Base-by-base conservation (phyloP, 2,888 invertebrate species). In the Chirona hameri region DNA sequence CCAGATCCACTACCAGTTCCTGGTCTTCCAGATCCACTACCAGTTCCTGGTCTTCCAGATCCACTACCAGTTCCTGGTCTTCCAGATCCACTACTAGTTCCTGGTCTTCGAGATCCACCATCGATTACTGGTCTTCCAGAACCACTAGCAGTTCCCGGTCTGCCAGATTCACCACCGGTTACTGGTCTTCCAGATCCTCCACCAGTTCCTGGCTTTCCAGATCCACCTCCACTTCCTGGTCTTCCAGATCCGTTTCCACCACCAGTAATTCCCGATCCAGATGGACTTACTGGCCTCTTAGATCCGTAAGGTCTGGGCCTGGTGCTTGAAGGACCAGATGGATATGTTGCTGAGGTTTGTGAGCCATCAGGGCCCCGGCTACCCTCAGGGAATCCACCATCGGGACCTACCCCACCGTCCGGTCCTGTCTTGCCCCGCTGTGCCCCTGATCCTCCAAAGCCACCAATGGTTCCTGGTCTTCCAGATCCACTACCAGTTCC, bases 391-490 rank as follows among this genome's bases (percentile, higher is more conserved):
- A 60, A 18, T 72, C 82, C 83, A 21, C 82, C 81, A 55, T 81
- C 69, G n/a, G 83, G 84, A n/a, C 76, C 55, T 29, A 79, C 79
- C n/a, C 83, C 80, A 81, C 80, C 82, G 57, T 81, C 60, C 27
- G 82, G 82, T 60, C 82, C 81, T 48, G 29, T 46, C 14, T 60
- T 79, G n/a, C 29, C 79, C 21, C 21, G 9, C 24, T n/a, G 79
- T 21, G 18, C 29, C 7, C n/a, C 80, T 27, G 55, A 27, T 14
- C 48, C n/a, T 27, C 80, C 55, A 46, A 15, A n/a, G 7, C 83
- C 82, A 39, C 82, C 5, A 52, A n/a, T 69, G 27, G 82, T 81
- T 52, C 52, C 60, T 55, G 48, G 65, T 79, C 82, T 82, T 46
- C 81, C 72, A 48, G 65, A 46, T 18, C 81, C 69, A 15, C 39